These are phyloP conservation scores for Netelia fuscicornis DNA, from an alignment of 2,888 invertebrate species.

Conservation along the genomic window DNA sequence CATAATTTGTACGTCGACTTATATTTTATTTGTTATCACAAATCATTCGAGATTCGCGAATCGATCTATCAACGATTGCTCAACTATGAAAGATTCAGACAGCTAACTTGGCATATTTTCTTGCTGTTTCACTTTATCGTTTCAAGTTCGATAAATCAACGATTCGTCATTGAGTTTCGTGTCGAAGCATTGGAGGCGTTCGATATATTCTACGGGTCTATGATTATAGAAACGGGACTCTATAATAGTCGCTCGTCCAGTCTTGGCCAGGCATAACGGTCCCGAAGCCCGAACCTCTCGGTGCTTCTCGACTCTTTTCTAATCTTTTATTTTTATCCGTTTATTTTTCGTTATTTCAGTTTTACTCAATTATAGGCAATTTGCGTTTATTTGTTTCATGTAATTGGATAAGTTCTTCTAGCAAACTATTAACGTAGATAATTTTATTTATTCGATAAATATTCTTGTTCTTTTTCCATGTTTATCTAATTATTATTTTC, in stretches of 20 bases:
- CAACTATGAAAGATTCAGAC: neutral
- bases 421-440: neutral
- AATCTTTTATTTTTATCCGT: neutral
- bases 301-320: slow-evolving; percentile 41
- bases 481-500: slow-evolving; percentile 7
- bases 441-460: neutral
- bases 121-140: neutral
- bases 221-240: slow-evolving; percentile 61
- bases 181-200: neutral
- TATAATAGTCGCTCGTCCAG: slow-evolving; percentile 41
- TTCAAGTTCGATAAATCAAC: neutral
- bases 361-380: neutral
- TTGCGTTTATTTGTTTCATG: neutral
- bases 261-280: slow-evolving; percentile 56
- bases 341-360: neutral
- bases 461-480: neutral
- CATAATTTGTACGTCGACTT: too few relatives aligned
- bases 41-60: neutral
- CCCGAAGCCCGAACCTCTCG: slow-evolving; percentile 31
- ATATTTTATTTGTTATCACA: too few relatives aligned
- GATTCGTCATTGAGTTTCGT: neutral
- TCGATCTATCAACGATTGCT: neutral
- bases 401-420: neutral
- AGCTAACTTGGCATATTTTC: neutral
- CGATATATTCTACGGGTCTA: neutral